phyloP scores from a whole-genome alignment of 2,797 vertebrate species.

The Pangasius mekongensis region DNA sequence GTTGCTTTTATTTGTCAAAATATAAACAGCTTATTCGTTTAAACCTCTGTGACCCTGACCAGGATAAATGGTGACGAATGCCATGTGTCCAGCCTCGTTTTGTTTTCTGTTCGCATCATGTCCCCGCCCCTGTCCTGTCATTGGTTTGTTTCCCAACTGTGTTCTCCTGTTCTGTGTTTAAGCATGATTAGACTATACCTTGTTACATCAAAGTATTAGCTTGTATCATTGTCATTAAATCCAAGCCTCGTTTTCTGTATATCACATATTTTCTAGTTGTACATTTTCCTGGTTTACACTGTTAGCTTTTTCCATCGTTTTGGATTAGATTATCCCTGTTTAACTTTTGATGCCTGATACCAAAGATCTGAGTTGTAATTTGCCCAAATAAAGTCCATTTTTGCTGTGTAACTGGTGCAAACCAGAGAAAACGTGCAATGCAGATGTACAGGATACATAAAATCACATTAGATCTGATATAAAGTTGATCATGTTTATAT shows the following conservation, averaged over 20 bases:
- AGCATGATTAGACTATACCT: not conserved
- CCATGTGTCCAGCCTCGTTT: not conserved
- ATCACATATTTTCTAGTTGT: no score
- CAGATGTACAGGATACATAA: not conserved
- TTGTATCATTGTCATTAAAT: not conserved
- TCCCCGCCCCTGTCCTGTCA: not conserved
- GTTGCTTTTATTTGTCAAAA: not conserved
- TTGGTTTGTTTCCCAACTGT: not conserved
- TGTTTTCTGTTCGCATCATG: not conserved
- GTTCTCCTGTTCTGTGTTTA: not conserved
- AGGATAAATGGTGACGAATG: not conserved
- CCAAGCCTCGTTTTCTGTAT: not conserved
- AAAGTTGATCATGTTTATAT: not conserved
- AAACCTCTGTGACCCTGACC: not conserved
- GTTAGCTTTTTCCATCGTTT: not conserved
- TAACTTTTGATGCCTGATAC: not conserved
- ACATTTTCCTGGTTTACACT: no score
- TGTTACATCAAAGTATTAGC: not conserved
- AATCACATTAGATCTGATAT: not conserved
- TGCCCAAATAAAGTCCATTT: not conserved
- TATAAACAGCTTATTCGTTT: not conserved
- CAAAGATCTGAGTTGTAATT: not conserved
- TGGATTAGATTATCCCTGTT: not conserved
- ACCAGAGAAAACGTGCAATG: not conserved
- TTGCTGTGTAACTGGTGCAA: no score